phyloP scores from a whole-genome alignment of 2,888 invertebrate species.

The Acleris emargana region DNA sequence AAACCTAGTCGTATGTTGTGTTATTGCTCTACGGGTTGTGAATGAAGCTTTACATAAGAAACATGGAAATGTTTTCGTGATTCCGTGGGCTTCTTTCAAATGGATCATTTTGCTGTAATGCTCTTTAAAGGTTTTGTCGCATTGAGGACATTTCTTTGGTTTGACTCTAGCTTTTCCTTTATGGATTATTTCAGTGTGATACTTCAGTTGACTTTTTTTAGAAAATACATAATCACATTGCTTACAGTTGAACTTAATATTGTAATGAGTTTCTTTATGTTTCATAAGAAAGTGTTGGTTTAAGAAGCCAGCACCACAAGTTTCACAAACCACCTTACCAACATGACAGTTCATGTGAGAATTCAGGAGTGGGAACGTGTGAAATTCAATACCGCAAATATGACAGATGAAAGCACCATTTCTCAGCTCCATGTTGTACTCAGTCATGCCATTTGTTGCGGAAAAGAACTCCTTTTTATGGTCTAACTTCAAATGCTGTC shows the following conservation, averaged over 20 bases:
- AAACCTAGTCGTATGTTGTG: conserved; percentile 56
- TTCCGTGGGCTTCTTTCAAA: conserved; percentile 56
- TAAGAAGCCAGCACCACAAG: conserved; percentile 58
- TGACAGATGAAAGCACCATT: conserved; percentile 55
- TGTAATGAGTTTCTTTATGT: conserved; percentile 56
- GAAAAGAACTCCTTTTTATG: conserved; percentile 51
- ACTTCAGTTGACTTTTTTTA: conserved; percentile 70
- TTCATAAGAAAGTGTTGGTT: conserved; percentile 55
- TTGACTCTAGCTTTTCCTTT: conserved; percentile 51
- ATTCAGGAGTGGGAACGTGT: conserved; percentile 54
- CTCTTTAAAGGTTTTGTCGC: conserved; percentile 56
- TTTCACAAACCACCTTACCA: conserved; percentile 63
- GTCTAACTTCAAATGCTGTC: conserved; percentile 49
- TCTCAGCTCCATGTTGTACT: conserved; percentile 53
- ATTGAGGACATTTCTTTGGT: conserved; percentile 55
- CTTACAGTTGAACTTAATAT: conserved; percentile 54
- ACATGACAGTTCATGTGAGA: conserved; percentile 60
- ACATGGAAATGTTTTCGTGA: conserved; percentile 52
- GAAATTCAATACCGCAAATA: conserved; percentile 51
- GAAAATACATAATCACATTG: conserved; percentile 64
- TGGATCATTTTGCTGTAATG: conserved; percentile 60
- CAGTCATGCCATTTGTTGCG: conserved; percentile 60
- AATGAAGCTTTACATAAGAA: conserved; percentile 54
- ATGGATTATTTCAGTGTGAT: conserved; percentile 67
- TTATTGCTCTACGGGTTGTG: conserved; percentile 51